phyloP scores from a whole-genome alignment of 2,113 vertebrate species.

The Gambusia holbrooki region DNA sequence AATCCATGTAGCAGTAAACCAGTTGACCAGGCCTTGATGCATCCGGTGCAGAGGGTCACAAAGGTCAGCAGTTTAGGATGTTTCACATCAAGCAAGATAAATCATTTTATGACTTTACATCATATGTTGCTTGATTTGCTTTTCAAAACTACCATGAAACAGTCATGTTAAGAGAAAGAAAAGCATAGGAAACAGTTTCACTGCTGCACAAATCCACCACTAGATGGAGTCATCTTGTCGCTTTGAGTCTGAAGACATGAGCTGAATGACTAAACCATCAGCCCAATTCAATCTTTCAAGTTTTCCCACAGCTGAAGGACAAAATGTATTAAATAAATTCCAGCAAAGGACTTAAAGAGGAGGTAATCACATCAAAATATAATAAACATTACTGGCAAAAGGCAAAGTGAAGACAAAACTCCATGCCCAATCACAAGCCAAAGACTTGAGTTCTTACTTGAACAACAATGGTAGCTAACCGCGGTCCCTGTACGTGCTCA shows the following conservation, averaged over 20 bases:
- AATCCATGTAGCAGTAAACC: not conserved
- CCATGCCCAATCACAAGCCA: not conserved
- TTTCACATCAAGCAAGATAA: not conserved
- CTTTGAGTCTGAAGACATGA: constrained; percentile 28
- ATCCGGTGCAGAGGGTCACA: not conserved
- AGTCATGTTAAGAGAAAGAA: not conserved
- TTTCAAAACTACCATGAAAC: not conserved
- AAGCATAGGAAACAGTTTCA: not conserved
- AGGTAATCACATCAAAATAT: not conserved
- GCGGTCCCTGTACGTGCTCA: constrained; percentile 8
- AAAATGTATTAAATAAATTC: constrained; percentile 1
- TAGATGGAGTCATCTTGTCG: constrained; percentile 68
- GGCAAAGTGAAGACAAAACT: constrained; percentile 2
- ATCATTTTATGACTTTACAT: not conserved
- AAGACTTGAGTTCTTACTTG: constrained; percentile 8
- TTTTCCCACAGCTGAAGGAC: constrained; percentile 7
- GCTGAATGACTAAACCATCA: constrained; percentile 34
- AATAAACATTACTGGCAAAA: not conserved
- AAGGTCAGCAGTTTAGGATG: not conserved
- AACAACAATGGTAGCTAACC: constrained; percentile 21
- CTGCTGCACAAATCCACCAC: constrained; percentile 46
- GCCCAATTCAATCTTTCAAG: constrained; percentile 7
- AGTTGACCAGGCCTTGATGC: not conserved
- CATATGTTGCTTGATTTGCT: not conserved
- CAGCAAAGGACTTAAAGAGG: not conserved